Evolutionary conservation across 2,888 invertebrate species (phyloP), one percentile per base, ranked within the genome.

Genomic region (Ametastegia equiseti): DNA sequence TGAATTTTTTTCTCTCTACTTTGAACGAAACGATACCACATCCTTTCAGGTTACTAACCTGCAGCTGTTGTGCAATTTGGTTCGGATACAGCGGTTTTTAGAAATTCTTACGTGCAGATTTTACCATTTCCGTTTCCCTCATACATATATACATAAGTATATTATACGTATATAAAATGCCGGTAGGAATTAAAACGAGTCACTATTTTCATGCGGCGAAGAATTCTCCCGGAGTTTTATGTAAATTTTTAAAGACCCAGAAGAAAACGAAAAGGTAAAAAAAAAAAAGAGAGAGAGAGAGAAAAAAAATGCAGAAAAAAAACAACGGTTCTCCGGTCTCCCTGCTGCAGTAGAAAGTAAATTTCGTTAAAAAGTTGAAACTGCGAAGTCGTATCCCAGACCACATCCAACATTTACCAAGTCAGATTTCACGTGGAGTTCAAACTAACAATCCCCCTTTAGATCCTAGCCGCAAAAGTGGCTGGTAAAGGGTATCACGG

Each of bases 351-450:
- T 30, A 1, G 27, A 15, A 15, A 71, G 30, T 45, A 71, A 71
- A 71, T 71, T 71, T 71, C 7, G 71, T 71, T 71, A 27, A 30
- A 71, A 71, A 71, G 23, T 47, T 71, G 11, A 27, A 30, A 47
- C 47, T 42, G 30, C 71, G 47, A 27, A 71, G 71, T 71, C 42
- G 36, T 30, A 47, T 71, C 45, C 47, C 15, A 71, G 71, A 30
- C 27, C 45, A 71, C 27, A 47, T 27, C 4, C 15, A 47, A 71
- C 15, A 71, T 71, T 71, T 47, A 71, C 27, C 45, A 71, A 71
- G 42, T 71, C 27, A 71, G 71, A 71, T 47, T 45, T 71, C 47
- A 36, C 47, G 27, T 27, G 30, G 71, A 71, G 30, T 71, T 45
- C 19, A 30, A 71, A 71, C 23, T 27, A 71, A 71, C 45, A 47